phyloP scores from a whole-genome alignment of 2,113 vertebrate genomes.

The Circaetus cinerascens region DNA sequence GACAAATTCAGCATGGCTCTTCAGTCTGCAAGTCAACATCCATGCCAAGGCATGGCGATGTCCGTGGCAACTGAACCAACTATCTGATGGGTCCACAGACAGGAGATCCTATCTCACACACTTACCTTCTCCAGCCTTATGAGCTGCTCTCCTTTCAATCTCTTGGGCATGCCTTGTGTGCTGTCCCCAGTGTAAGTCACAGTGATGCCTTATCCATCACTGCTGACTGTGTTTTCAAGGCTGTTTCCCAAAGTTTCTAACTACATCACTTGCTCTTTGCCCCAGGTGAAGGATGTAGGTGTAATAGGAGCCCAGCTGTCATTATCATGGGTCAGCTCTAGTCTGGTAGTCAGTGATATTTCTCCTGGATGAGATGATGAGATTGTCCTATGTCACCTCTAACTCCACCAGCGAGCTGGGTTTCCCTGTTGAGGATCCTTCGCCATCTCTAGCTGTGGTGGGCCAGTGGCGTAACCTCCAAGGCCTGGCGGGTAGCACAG shows the following conservation, averaged over 20 bases:
- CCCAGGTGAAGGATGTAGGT: background rate
- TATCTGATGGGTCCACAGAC: background rate
- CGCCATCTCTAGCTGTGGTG: background rate
- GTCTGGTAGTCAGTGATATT: background rate
- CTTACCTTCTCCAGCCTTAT: background rate
- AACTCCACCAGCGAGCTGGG: background rate
- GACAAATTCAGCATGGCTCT: background rate
- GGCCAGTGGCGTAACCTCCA: background rate
- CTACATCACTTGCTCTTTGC: background rate
- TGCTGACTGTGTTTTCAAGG: background rate
- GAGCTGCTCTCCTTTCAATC: background rate
- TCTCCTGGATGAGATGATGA: background rate
- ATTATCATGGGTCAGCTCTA: background rate
- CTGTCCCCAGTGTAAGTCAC: background rate
- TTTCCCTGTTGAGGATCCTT: background rate
- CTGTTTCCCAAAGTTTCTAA: background rate
- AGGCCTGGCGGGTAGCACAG: background rate
- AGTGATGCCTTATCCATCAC: background rate
- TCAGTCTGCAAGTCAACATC: background rate
- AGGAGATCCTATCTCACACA: background rate
- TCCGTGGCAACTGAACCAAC: rapidly evolving
- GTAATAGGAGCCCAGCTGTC: background rate
- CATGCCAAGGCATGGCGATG: background rate
- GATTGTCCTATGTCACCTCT: background rate
- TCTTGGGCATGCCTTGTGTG: background rate